phyloP scores from a whole-genome alignment of 2,113 vertebrate species.

The Pyxicephalus adspersus region DNA sequence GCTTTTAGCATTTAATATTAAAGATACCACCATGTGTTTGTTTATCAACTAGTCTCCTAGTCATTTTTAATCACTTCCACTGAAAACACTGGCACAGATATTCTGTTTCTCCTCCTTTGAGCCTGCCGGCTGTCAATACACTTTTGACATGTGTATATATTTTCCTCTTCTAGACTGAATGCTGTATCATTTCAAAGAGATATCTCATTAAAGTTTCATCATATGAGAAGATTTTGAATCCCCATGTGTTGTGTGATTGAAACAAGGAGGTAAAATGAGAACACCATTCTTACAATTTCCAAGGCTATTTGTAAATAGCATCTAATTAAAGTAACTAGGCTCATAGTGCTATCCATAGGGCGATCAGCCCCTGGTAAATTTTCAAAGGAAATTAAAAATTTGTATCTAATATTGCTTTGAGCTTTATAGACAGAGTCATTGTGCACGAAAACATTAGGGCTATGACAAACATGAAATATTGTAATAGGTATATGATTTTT shows the following conservation, averaged over 20 bases:
- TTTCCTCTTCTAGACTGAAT: conserved; percentile 51
- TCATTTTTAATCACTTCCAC: conserved; percentile 53
- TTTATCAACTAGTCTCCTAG: conserved; percentile 39
- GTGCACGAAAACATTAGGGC: conserved; percentile 38
- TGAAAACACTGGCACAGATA: conserved; percentile 37
- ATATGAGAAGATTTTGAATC: conserved; percentile 52
- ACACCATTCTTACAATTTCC: conserved; percentile 45
- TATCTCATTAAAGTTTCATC: conserved; percentile 57
- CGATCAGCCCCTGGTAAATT: conserved; percentile 39
- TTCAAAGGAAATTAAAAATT: conserved; percentile 53
- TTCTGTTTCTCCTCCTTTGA: conserved; percentile 53
- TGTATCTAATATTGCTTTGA: conserved; percentile 48
- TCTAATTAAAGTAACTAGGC: conserved; percentile 50
- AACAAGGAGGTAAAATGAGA: conserved; percentile 52
- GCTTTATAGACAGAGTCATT: conserved; percentile 48
- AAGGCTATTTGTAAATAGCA: conserved; percentile 55
- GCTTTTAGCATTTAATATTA: conserved; percentile 25
- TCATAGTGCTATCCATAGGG: conserved; percentile 33
- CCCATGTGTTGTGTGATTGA: conserved; percentile 50
- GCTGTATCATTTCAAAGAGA: conserved; percentile 56
- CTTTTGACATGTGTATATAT: conserved; percentile 57
- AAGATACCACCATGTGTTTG: conserved; percentile 39
- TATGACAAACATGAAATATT: conserved; percentile 45
- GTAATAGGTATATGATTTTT: conserved; percentile 9
- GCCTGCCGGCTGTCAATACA: conserved; percentile 56